Percentiles rank a stretch among this genome's conserved stretches.
These are phyloP conservation scores for Myotis findleyi DNA, from an alignment of 2,797 vertebrate species.

Conservation along the genomic window DNA sequence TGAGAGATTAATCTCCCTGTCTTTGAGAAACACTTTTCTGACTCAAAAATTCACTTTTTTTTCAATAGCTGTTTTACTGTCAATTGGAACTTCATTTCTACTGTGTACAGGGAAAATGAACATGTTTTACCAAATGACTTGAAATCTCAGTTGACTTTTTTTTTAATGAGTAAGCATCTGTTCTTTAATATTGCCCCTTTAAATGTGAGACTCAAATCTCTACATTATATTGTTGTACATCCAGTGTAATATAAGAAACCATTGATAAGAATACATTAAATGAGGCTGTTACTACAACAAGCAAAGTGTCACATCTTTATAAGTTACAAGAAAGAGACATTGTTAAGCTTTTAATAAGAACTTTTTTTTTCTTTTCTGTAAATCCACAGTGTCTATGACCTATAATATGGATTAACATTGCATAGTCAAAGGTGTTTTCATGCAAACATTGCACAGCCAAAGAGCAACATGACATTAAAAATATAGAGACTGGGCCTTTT, in stretches of 20 bases:
- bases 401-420: conserved; percentile 9
- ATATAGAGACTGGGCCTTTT: conserved; percentile 1
- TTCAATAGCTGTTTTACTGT: neutral
- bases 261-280: conserved; percentile 3
- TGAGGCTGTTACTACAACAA: neutral
- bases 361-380: neutral
- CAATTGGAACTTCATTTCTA: neutral
- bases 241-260: neutral
- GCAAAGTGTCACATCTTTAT: neutral
- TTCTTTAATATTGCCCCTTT: neutral
- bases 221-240: neutral
- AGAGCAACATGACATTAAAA: conserved; percentile 47
- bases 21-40: conserved; percentile 40
- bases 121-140: conserved; percentile 13
- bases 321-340: conserved; percentile 48
- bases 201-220: neutral
- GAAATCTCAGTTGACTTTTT: conserved; percentile 9
- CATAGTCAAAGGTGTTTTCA: conserved; percentile 27
- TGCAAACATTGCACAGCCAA: conserved; percentile 32
- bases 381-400: neutral
- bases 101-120: neutral
- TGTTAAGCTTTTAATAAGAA: conserved; percentile 54
- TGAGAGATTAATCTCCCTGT: neutral
- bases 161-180: neutral
- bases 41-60: neutral